Percentiles rank a stretch among this genome's conserved stretches.
These are phyloP conservation scores for Callopanchax toddi DNA, from an alignment of 2,113 vertebrate genomes.

Conservation along the genomic window DNA sequence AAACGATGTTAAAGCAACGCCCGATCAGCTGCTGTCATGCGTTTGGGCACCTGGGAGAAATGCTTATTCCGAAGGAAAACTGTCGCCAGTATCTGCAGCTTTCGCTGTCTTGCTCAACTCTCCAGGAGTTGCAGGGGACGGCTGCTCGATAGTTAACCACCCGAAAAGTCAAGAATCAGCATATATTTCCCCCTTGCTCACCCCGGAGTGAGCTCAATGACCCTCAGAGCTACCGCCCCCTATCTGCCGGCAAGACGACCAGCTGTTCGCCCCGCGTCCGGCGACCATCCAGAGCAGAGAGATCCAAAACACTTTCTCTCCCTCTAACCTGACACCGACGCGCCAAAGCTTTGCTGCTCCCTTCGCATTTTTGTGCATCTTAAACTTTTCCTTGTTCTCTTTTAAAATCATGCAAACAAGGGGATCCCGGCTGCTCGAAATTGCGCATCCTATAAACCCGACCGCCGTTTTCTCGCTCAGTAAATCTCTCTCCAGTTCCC, in stretches of 20 bases:
- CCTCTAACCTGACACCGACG: background rate
- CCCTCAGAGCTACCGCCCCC: constrained; percentile 78
- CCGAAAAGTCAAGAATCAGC: constrained; percentile 75
- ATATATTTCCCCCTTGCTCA: constrained; percentile 71
- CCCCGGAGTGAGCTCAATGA: constrained; percentile 67
- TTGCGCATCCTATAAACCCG: constrained; percentile 23
- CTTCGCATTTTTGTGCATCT: constrained; percentile 7
- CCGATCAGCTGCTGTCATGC: constrained; percentile 42
- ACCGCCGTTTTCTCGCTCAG: constrained; percentile 5
- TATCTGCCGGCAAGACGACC: constrained; percentile 64
- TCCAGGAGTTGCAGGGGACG: constrained; percentile 74
- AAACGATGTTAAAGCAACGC: constrained; percentile 25
- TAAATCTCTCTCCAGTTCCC: background rate
- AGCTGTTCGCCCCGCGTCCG: constrained; percentile 57
- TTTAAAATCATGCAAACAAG: constrained; percentile 31
- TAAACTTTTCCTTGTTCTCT: constrained; percentile 24
- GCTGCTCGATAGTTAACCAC: constrained; percentile 73
- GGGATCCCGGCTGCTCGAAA: constrained; percentile 23
- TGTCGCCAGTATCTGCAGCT: constrained; percentile 43
- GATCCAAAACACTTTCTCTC: constrained; percentile 1
- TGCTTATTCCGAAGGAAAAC: constrained; percentile 58
- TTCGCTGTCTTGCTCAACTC: constrained; percentile 76
- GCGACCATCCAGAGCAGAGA: constrained; percentile 36
- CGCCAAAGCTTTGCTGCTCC: background rate
- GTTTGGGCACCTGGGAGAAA: constrained; percentile 54